Conservation (phyloP, 2,888 invertebrate genomes). For the Pristionchus mayeri region DNA sequence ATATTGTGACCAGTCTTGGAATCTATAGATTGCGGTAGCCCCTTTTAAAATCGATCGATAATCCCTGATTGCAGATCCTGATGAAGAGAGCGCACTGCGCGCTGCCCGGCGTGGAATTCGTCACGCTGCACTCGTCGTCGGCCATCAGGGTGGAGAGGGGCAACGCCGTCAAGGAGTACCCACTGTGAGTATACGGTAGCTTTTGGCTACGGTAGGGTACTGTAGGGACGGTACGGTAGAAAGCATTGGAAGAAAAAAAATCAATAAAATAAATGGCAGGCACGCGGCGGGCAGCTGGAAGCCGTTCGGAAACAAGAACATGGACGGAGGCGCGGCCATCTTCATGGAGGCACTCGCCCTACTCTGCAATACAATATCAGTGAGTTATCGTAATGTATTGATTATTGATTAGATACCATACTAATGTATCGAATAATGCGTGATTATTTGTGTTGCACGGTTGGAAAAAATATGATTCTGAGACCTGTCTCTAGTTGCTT, state of each 20-base stretch:
- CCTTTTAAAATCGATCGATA: too few species aligned
- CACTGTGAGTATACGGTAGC: constrained; percentile 12
- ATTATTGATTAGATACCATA: too few species aligned
- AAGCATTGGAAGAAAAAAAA: too few species aligned
- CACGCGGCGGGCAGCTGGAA: constrained; percentile 68
- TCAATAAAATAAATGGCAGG: too few species aligned
- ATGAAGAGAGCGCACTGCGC: constrained; percentile 80
- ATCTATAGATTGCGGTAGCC: too few species aligned
- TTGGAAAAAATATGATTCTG: too few species aligned
- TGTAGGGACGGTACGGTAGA: neutral
- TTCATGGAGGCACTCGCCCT: constrained; percentile 45
- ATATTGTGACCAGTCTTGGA: too few species aligned
- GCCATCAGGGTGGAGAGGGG: constrained; percentile 81
- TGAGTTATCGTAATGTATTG: neutral
- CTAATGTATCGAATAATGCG: too few species aligned
- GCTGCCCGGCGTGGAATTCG: constrained; percentile 89
- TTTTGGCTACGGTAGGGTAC: too few species aligned
- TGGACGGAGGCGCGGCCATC: constrained; percentile 54
- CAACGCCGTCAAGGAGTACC: neutral
- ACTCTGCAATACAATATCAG: neutral
- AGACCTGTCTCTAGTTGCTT: too few species aligned
- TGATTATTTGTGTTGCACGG: too few species aligned
- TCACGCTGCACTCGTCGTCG: constrained; percentile 97
- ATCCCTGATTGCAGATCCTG: constrained; percentile 65
- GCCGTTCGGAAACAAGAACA: constrained; percentile 65